phyloP scores from a whole-genome alignment of 2,888 invertebrate genomes.

The Caenorhabditis macrosperma region DNA sequence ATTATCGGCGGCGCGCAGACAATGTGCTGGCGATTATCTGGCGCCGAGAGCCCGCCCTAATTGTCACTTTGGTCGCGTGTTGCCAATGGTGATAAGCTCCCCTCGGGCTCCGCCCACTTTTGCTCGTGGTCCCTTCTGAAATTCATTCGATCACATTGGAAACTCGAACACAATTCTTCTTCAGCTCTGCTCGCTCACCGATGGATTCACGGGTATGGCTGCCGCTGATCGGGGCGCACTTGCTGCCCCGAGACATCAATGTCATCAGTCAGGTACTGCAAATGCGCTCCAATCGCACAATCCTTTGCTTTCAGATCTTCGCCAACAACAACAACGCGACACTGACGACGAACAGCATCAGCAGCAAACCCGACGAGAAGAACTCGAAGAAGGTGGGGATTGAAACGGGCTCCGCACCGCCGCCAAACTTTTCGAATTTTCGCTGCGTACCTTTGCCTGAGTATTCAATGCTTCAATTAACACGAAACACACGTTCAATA shows the following conservation, averaged over 20 bases:
- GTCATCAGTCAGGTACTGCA: constrained; percentile 48
- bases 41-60: constrained; percentile 32
- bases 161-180: neutral
- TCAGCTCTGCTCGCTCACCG: constrained; percentile 20
- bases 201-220: constrained; percentile 65
- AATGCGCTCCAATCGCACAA: neutral
- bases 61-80: neutral
- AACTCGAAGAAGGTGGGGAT: constrained; percentile 52
- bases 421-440: no score
- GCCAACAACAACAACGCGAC: constrained; percentile 45
- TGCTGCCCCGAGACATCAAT: constrained; percentile 39
- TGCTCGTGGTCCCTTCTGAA: neutral
- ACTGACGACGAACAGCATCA: constrained; percentile 15
- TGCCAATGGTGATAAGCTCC: constrained; percentile 27
- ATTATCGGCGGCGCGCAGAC: constrained; percentile 20
- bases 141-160: constrained; percentile 6
- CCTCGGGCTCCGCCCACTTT: neutral
- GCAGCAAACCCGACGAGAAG: constrained; percentile 57
- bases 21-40: constrained; percentile 28
- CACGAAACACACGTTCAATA: no score
- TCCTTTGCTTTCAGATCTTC: constrained; percentile 25
- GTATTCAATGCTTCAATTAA: no score
- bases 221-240: constrained; percentile 49
- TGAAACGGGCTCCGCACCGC: no score
- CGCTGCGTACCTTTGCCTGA: no score